Conservation (phyloP, 2,888 invertebrate genomes). For the Eucriotettix oculatus region DNA sequence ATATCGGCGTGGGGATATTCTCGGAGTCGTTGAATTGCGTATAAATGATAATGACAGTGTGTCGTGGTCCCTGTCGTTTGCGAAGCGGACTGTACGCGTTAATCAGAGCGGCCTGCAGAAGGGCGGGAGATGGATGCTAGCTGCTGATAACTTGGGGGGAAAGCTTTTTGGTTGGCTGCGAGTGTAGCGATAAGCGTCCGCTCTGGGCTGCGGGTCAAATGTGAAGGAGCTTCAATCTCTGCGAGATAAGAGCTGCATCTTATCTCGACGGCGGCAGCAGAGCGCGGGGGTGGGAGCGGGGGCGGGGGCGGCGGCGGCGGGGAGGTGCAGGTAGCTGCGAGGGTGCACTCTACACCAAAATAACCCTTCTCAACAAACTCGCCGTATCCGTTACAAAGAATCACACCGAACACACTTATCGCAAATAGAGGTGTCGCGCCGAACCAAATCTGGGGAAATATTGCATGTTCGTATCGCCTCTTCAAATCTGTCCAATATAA, state of each 20-base stretch:
- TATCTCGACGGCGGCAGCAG: not conserved
- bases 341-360: not conserved
- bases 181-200: conserved; percentile 6
- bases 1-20: no score
- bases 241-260: conserved; percentile 3
- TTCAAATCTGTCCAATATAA: no score
- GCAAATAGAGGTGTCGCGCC: no score
- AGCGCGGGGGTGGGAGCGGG: not conserved
- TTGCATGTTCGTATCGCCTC: no score
- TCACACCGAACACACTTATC: no score
- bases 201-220: conserved; percentile 9
- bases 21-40: no score
- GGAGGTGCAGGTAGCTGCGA: not conserved
- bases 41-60: not conserved
- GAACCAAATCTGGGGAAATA: no score
- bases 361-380: no score
- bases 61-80: not conserved
- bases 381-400: no score
- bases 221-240: conserved; percentile 6
- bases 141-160: conserved; percentile 5
- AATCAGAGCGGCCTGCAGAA: conserved; percentile 1
- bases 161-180: conserved; percentile 9
- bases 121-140: conserved; percentile 9
- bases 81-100: conserved; percentile 3
- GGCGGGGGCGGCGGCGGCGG: conserved; percentile 1